A percentile compares a stretch with the other conserved stretches of the same genome.
Conservation (phyloP, 2,888 invertebrate species). For the Gymnoscelis rufifasciata region DNA sequence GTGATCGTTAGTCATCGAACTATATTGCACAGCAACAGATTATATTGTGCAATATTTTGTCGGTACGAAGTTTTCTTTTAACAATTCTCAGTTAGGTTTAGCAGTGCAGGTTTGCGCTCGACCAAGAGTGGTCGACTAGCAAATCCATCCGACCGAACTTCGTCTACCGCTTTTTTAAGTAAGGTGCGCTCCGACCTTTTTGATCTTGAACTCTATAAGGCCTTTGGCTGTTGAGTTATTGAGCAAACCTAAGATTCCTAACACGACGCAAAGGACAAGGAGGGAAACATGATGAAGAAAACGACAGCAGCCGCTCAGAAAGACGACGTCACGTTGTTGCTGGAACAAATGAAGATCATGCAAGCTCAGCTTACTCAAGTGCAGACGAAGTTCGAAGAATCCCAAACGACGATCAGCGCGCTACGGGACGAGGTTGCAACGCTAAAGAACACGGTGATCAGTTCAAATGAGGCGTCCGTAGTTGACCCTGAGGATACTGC, state of each 20-base stretch:
- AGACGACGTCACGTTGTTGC: background rate
- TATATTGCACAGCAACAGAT: background rate
- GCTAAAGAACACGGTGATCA: background rate
- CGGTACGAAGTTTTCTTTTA: background rate
- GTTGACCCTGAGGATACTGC: background rate
- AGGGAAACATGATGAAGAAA: background rate
- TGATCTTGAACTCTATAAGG: background rate
- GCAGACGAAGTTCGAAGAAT: conserved; percentile 2
- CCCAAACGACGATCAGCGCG: conserved; percentile 2
- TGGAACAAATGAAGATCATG: conserved; percentile 1
- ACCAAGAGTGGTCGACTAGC: background rate
- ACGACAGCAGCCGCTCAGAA: background rate
- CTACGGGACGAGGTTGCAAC: conserved; percentile 1
- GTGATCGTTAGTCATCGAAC: no score
- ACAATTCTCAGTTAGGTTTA: background rate
- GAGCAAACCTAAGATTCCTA: background rate
- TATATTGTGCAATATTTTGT: background rate
- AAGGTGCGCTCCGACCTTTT: background rate
- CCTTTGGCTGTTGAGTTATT: conserved; percentile 1
- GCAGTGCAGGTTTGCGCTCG: conserved; percentile 1
- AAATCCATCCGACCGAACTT: background rate
- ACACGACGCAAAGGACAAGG: background rate
- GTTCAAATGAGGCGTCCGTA: conserved; percentile 1
- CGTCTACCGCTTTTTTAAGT: background rate
- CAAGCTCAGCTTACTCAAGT: background rate